Percentiles rank a stretch among this genome's conserved stretches.
Evolutionary conservation across 2,888 invertebrate genomes (phyloP).

Genomic region (Drosophila histrio): DNA sequence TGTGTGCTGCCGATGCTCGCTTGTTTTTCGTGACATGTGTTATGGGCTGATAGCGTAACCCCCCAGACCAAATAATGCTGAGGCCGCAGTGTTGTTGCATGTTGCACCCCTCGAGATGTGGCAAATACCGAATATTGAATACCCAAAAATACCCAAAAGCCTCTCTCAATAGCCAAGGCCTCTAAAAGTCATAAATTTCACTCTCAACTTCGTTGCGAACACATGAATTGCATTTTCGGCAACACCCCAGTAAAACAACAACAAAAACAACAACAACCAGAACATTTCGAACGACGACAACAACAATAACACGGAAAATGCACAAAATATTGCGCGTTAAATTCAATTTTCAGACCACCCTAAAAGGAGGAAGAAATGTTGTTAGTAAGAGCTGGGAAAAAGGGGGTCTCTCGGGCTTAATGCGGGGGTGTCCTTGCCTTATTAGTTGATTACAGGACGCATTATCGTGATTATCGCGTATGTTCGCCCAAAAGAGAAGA

Average conservation of each 20-base stretch:
- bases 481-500: slow-evolving; percentile 27
- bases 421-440: slow-evolving; percentile 68
- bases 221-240: slow-evolving; percentile 78
- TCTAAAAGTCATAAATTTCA: slow-evolving; percentile 71
- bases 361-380: slow-evolving; percentile 14
- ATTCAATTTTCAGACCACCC: slow-evolving; percentile 81
- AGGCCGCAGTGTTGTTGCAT: slow-evolving; percentile 50
- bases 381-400: neutral
- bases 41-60: slow-evolving; percentile 70
- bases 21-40: slow-evolving; percentile 79
- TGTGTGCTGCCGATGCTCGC: slow-evolving; percentile 11
- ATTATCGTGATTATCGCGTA: slow-evolving; percentile 85
- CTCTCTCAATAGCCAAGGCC: slow-evolving; percentile 41
- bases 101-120: slow-evolving; percentile 30
- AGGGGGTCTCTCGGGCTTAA: slow-evolving; percentile 27
- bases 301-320: slow-evolving; percentile 68
- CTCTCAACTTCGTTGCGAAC: slow-evolving; percentile 51
- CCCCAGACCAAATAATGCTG: slow-evolving; percentile 37
- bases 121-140: slow-evolving; percentile 15
- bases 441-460: slow-evolving; percentile 85
- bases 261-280: slow-evolving; percentile 13
- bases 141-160: slow-evolving; percentile 32
- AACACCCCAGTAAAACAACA: slow-evolving; percentile 46
- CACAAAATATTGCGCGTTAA: slow-evolving; percentile 82
- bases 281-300: slow-evolving; percentile 30